These are phyloP conservation scores for Neosilurus hyrtlii DNA, from an alignment of 2,797 vertebrate genomes.

Conservation along the genomic window DNA sequence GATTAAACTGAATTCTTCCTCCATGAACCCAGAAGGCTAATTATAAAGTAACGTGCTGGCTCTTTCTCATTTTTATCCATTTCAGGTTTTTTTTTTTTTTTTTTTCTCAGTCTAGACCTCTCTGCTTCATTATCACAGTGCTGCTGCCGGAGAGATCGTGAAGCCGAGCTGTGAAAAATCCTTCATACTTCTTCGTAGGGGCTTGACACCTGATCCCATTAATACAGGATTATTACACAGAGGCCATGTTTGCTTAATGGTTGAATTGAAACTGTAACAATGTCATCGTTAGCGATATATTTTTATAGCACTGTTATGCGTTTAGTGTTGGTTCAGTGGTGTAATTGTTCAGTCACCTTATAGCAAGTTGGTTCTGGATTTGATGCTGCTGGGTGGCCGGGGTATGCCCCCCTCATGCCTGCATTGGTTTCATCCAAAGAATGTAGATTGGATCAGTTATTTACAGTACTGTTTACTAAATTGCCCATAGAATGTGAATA, in stretches of 20 bases:
- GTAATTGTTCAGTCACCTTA: too few relatives aligned
- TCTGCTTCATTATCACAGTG: conserved; percentile 85
- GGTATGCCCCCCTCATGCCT: too few relatives aligned
- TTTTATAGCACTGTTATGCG: neutral
- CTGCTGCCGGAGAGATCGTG: conserved; percentile 79
- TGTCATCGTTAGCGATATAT: neutral
- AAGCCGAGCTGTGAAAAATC: conserved; percentile 86
- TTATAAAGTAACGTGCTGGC: conserved; percentile 79
- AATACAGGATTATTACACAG: conserved; percentile 80
- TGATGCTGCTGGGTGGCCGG: too few relatives aligned
- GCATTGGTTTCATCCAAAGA: too few relatives aligned
- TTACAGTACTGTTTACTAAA: too few relatives aligned
- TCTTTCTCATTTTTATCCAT: conserved; percentile 60
- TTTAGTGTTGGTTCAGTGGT: too few relatives aligned
- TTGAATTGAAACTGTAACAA: conserved; percentile 72
- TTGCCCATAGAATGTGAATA: too few relatives aligned
- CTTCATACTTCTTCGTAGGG: conserved; percentile 79
- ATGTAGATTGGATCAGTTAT: too few relatives aligned
- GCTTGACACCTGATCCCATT: conserved; percentile 84
- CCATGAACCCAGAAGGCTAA: conserved; percentile 80
- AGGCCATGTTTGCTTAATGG: conserved; percentile 72
- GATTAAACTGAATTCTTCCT: conserved; percentile 72
- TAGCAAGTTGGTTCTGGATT: too few relatives aligned
- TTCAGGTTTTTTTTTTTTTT: neutral
- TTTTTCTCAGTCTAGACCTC: conserved; percentile 59